Conservation (phyloP, 2,113 vertebrate genomes). For the Channa maculata region DNA sequence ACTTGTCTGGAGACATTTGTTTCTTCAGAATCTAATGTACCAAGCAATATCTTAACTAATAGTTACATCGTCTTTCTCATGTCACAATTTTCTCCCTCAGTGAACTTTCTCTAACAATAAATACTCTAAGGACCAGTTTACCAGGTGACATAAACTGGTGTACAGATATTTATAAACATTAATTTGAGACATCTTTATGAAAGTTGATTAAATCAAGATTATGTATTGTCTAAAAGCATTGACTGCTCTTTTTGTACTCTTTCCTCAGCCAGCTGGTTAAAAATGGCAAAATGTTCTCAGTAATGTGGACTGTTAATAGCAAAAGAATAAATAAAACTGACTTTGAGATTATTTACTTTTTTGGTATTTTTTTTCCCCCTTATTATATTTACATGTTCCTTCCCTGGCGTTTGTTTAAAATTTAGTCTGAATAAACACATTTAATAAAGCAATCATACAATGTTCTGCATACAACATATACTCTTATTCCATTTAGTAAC, state of each 20-base stretch:
- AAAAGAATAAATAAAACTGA: slow-evolving; percentile 64
- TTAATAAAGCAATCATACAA: too few relatives aligned
- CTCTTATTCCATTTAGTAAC: too few relatives aligned
- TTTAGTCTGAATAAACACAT: too few relatives aligned
- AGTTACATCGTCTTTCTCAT: background rate
- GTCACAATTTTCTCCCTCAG: background rate
- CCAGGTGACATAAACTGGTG: slow-evolving; percentile 10
- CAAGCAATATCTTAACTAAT: slow-evolving; percentile 46
- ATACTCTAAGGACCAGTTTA: slow-evolving; percentile 3
- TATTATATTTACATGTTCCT: too few relatives aligned
- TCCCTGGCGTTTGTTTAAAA: too few relatives aligned
- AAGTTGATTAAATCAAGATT: slow-evolving; percentile 3
- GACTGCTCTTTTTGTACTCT: slow-evolving; percentile 53
- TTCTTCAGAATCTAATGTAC: slow-evolving; percentile 14
- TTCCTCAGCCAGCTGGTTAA: slow-evolving; percentile 34
- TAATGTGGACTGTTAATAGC: slow-evolving; percentile 54
- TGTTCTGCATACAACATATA: too few relatives aligned
- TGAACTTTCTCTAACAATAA: slow-evolving; percentile 7
- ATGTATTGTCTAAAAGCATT: slow-evolving; percentile 10
- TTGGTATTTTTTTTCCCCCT: background rate
- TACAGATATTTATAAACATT: slow-evolving; percentile 52
- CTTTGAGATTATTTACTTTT: slow-evolving; percentile 33
- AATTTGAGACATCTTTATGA: background rate
- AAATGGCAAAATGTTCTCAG: slow-evolving; percentile 36
- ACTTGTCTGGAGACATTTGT: slow-evolving; percentile 1